phyloP scores from a whole-genome alignment of 1,140 invertebrate genomes.

The Zaprionus capensis region DNA sequence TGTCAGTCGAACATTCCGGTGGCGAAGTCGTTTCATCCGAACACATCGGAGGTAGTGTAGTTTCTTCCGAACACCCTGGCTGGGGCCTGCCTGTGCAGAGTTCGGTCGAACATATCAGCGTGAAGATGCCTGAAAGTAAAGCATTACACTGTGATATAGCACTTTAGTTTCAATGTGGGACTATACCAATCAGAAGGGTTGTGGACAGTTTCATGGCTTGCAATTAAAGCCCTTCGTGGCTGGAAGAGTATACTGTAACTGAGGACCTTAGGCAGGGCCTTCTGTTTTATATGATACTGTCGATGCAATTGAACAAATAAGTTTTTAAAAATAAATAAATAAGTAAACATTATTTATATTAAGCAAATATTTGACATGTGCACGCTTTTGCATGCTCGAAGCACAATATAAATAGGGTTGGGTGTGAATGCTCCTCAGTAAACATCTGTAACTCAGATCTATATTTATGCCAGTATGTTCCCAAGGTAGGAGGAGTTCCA shows the following conservation, averaged over 20 bases:
- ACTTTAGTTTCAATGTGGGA: not conserved
- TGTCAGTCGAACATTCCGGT: not conserved
- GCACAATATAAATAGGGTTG: not conserved
- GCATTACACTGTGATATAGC: not conserved
- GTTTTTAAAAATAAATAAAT: conserved; percentile 25
- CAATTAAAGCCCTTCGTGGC: not conserved
- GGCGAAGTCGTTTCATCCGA: not conserved
- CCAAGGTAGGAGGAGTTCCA: not conserved
- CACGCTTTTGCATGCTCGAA: not conserved
- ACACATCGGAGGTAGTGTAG: not conserved
- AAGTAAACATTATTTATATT: conserved; percentile 8
- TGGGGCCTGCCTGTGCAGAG: not conserved
- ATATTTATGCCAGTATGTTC: not conserved
- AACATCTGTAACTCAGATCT: not conserved
- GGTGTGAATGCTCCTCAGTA: conserved; percentile 1
- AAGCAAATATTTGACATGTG: conserved; percentile 19
- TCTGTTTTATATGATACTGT: conserved; percentile 11
- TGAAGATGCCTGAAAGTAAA: not conserved
- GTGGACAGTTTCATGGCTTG: conserved; percentile 26
- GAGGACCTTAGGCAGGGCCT: not conserved
- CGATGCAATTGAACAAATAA: conserved; percentile 23
- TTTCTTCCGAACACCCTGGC: not conserved
- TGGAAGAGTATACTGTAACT: conserved; percentile 9
- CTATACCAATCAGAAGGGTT: conserved; percentile 8
- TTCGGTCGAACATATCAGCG: not conserved